phyloP scores from a whole-genome alignment of 2,113 vertebrate species.

The Herpailurus yagouaroundi region DNA sequence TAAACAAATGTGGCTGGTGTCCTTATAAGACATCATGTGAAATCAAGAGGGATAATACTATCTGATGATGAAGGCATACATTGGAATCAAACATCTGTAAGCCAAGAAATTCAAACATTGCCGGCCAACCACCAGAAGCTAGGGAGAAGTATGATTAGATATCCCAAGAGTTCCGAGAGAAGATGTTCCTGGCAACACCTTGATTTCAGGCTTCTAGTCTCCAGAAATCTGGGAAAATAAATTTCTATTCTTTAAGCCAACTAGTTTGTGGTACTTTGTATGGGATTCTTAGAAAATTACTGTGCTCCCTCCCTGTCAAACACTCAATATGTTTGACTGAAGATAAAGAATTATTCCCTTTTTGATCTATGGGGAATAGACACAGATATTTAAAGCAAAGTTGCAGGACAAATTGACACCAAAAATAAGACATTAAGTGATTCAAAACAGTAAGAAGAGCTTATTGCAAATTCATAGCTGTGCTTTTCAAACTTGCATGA shows the following conservation, averaged over 20 bases:
- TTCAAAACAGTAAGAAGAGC: background rate
- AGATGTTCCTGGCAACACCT: background rate
- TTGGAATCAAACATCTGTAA: background rate
- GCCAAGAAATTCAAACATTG: background rate
- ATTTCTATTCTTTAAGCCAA: background rate
- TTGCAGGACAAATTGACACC: background rate
- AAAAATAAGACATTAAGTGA: background rate
- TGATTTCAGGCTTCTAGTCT: background rate
- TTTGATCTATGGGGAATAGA: background rate
- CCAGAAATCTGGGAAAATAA: background rate
- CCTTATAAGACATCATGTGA: background rate
- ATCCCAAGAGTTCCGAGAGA: background rate
- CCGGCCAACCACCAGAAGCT: background rate
- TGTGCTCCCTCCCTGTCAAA: background rate
- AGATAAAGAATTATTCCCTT: background rate
- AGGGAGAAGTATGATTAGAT: background rate
- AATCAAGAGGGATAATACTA: background rate
- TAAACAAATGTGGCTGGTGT: background rate
- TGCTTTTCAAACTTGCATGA: background rate
- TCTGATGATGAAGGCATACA: background rate
- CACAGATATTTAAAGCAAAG: background rate
- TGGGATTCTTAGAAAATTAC: background rate
- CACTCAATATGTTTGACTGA: background rate
- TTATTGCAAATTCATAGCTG: background rate
- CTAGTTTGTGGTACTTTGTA: background rate